phyloP scores from a whole-genome alignment of 2,888 invertebrate species.

The Anagyrus pseudococci region DNA sequence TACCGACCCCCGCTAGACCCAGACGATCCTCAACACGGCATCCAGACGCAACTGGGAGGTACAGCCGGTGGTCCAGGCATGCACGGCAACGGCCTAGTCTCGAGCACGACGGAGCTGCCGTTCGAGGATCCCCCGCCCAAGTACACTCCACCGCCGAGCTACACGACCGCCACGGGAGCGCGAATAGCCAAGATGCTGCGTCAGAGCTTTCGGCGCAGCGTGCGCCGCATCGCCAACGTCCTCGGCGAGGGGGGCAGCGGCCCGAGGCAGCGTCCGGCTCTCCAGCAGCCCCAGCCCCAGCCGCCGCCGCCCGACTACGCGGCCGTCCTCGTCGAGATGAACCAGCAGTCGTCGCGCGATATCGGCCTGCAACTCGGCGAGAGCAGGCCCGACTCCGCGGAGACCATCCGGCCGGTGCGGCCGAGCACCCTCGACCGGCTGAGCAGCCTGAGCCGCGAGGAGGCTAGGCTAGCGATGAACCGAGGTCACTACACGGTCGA shows the following conservation, averaged over 20 bases:
- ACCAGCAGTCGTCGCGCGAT: constrained; percentile 53
- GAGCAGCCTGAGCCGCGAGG: constrained; percentile 3
- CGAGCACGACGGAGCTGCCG: constrained; percentile 54
- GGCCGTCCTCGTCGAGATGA: constrained; percentile 70
- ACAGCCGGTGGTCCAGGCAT: constrained; percentile 43
- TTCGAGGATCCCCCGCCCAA: constrained; percentile 86
- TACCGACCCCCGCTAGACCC: constrained; percentile 77
- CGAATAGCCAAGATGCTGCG: constrained; percentile 77
- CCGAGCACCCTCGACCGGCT: constrained; percentile 27
- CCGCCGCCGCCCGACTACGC: constrained; percentile 71
- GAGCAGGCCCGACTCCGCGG: too few relatives aligned
- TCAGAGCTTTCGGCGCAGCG: constrained; percentile 80
- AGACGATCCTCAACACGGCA: constrained; percentile 56
- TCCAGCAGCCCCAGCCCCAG: constrained; percentile 60
- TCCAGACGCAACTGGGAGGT: constrained; percentile 44
- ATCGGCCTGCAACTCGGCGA: too few relatives aligned
- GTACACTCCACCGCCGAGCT: constrained; percentile 92
- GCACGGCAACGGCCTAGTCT: constrained; percentile 53
- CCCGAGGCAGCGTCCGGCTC: constrained; percentile 50
- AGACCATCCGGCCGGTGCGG: not conserved
- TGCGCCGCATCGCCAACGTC: constrained; percentile 69
- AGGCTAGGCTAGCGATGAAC: constrained; percentile 1
- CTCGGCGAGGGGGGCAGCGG: constrained; percentile 62
- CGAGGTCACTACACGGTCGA: constrained; percentile 36
- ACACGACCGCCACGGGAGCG: constrained; percentile 90